Evolutionary conservation across 2,113 vertebrate species (phyloP), one percentile per base, ranked within the genome.

Genomic region (Cercocebus atys): DNA sequence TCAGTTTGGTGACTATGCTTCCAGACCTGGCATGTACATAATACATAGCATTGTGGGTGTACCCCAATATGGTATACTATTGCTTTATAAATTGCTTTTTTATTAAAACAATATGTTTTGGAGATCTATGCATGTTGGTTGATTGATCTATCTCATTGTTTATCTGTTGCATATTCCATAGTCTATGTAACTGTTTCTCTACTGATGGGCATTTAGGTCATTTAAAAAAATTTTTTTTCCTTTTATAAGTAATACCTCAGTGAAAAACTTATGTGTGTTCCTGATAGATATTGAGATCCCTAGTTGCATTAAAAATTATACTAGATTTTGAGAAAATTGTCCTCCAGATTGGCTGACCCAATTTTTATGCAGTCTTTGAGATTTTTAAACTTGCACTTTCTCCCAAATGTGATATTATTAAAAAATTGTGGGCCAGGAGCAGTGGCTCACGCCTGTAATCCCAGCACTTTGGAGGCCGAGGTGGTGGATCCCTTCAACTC

Each of bases 61-160:
- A 92, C 79, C 40, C 12, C n/a, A 88, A 95, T 80, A 59, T 80
- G 35, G 3, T 16, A 80, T 85, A 10, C 13, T 80, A 18, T 61
- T 57, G 27, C 32, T 93, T 93, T 90, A 55, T 55, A 80, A 90
- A 55, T 32, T 90, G 17, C 47, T 76, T 96, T 97, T 85, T 55
- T 13, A 82, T 61, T 57, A 86, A 87, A 90, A n/a, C 45, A 76
- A 20, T 85, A 27, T 52, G 2, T 76, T 94, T 93, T 66, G 17
- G 57, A 85, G 52, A 81, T 52, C 38, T 52, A 2, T 75, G 22
- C 16, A 17, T 70, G 11, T 52, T 76, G 40, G 38, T 64, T 92
- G 70, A 86, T 32, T 84, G 35, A 70, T 40, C 40, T 85, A 86
- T 20, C 2, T 89, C 64, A 68, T 92, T 93, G 25, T 66, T 85